phyloP scores from a whole-genome alignment of 2,797 vertebrate genomes.

The Choloepus didactylus region DNA sequence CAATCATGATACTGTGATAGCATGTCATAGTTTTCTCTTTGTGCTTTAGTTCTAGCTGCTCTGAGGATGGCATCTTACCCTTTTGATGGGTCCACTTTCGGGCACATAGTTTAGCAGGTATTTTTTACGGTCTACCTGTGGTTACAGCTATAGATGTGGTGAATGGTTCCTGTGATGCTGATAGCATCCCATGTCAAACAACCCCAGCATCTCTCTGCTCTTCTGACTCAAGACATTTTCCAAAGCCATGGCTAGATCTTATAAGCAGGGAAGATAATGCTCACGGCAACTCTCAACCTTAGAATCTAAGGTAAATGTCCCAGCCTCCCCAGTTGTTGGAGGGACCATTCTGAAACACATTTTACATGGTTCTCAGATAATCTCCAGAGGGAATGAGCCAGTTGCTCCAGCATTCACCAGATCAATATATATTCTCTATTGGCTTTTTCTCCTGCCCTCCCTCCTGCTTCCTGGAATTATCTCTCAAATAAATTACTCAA shows the following conservation, averaged over 20 bases:
- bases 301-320: neutral
- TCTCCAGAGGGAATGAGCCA: neutral
- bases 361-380: neutral
- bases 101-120: neutral
- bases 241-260: neutral
- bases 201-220: neutral
- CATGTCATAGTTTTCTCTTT: neutral
- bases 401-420: neutral
- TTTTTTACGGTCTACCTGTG: neutral
- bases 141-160: neutral
- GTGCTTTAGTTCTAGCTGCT: neutral
- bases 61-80: neutral
- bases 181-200: neutral
- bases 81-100: neutral
- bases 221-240: neutral
- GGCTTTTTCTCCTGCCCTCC: neutral
- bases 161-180: neutral
- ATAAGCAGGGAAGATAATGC: neutral
- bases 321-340: neutral
- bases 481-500: neutral
- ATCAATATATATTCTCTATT: neutral
- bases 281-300: neutral
- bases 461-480: constrained; percentile 21
- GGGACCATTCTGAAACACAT: neutral
- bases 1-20: neutral